Evolutionary conservation across 2,888 invertebrate genomes (phyloP), one percentile per base, ranked within the genome.

Genomic region (Elegia similella): DNA sequence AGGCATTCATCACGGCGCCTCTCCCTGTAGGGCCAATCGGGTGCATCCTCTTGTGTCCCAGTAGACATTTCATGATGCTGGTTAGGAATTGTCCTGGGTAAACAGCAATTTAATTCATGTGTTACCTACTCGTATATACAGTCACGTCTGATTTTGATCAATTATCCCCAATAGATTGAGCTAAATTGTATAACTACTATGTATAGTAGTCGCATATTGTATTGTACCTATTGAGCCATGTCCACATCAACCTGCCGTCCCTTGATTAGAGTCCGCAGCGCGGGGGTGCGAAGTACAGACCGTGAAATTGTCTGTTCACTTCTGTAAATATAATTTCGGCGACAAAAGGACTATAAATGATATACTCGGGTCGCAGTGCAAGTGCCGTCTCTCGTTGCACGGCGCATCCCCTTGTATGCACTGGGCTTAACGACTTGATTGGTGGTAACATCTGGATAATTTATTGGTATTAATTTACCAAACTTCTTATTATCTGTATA

Each of bases 301-400:
- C 91, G 89, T 92, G 91, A 92, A 92, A 91, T 92, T 92, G 90
- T 91, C 91, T 89, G 89, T 86, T 91, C 90, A 88, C 89, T 91
- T 91, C 88, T 91, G 90, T 90, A 91, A 91, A 91, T 91, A 91
- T 91, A 88, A 91, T 91, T 91, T 91, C 78, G 88, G 84, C 82
- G 88, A 91, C 91, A 91, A 91, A 91, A 90, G 90, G 90, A 85
- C 88, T 86, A 88, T 86, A 86, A 89, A 89, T 88, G 89, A 88
- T 88, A 89, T 77, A 84, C 81, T 80, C 70, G 87, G 84, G 86
- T 80, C 84, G 79, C 72, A 73, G 78, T 80, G 82, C 86, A 85
- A 84, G 85, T 84, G 85, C 73, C 69, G 73, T 75, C 78, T 78
- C 86, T 82, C 73, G 82, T 85, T 84, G 84, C 78, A 82, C 70